A percentile compares a stretch with the other conserved stretches of the same genome.
Conservation (phyloP, 1,140 invertebrate species). For the Ridgeia piscesae region DNA sequence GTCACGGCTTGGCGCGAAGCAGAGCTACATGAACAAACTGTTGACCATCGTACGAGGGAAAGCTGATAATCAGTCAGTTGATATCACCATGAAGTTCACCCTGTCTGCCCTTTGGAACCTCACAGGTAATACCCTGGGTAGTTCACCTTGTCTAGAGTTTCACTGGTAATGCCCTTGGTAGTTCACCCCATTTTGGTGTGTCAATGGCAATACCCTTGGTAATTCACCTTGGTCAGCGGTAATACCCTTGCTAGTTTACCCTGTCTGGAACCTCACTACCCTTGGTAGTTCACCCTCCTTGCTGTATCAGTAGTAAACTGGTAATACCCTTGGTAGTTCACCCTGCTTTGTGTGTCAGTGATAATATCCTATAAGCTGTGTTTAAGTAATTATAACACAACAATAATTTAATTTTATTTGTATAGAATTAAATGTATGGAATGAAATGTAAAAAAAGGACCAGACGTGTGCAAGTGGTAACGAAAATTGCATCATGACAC, state of each 20-base stretch:
- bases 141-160: too few relatives aligned
- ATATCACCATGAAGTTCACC: constrained; percentile 80
- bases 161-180: too few relatives aligned
- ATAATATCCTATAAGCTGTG: not conserved
- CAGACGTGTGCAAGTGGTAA: not conserved
- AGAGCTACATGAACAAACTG: constrained; percentile 74
- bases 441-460: not conserved
- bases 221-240: too few relatives aligned
- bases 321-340: too few relatives aligned
- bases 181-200: too few relatives aligned
- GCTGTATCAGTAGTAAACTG: too few relatives aligned
- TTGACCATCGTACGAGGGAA: constrained; percentile 70
- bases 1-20: constrained; percentile 70
- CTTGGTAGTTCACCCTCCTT: too few relatives aligned
- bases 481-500: not conserved
- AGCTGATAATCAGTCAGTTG: constrained; percentile 62
- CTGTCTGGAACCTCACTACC: too few relatives aligned
- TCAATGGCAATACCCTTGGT: too few relatives aligned
- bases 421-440: not conserved
- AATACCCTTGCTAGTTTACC: too few relatives aligned
- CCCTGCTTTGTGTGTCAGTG: too few relatives aligned
- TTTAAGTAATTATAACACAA: not conserved
- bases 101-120: constrained; percentile 82
- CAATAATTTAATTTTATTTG: too few relatives aligned
- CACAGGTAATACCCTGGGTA: constrained; percentile 60